Base-by-base conservation (phyloP, 92 coral and sea anemone genomes). In the Epizoanthus scotinus region DNA sequence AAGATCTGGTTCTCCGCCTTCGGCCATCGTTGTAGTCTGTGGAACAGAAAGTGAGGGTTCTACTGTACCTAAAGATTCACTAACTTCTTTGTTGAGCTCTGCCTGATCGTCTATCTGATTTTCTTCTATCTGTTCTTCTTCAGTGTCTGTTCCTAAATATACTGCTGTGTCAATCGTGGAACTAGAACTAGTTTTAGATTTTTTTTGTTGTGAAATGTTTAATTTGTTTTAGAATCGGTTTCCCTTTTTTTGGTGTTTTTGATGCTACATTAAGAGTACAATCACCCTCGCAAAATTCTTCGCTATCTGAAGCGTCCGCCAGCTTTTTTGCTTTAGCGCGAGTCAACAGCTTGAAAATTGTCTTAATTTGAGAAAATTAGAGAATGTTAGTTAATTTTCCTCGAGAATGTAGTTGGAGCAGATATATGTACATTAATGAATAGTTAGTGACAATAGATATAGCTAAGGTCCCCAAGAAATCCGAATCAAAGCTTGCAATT, bases 91-190 rank as follows among this genome's bases (percentile, higher is more conserved):
- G 21, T n/a, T n/a, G 18, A 56, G 21, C 61, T n/a, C n/a, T n/a
- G n/a, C n/a, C n/a, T n/a, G n/a, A n/a, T n/a, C n/a, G n/a, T 56
- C 61, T n/a, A 56, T 56, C 61, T 56, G 61, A 56, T 56, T 24
- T 56, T 56, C 61, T 56, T 56, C 61, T 56, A 56, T 56, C 61
- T 56, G 61, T 56, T 56, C 61, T 56, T 56, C 61, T 56, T 56
- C 61, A 56, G 21, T 56, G 61, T 56, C 61, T 56, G 61, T 56
- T 56, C 21, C 61, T 56, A 24, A 56, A 24, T 56, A 24, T 17
- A 56, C 61, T 56, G 21, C 61, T 17, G 61, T 24, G 21, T 56
- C 61, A 56, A 24, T n/a, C 61, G 61, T 56, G 61, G 61, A 56
- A 56, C 61, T 56, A 56, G 61, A 56, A 56, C 61, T 56, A 6